phyloP scores from a whole-genome alignment of 2,888 invertebrate genomes.

The Microplitis manilae region DNA sequence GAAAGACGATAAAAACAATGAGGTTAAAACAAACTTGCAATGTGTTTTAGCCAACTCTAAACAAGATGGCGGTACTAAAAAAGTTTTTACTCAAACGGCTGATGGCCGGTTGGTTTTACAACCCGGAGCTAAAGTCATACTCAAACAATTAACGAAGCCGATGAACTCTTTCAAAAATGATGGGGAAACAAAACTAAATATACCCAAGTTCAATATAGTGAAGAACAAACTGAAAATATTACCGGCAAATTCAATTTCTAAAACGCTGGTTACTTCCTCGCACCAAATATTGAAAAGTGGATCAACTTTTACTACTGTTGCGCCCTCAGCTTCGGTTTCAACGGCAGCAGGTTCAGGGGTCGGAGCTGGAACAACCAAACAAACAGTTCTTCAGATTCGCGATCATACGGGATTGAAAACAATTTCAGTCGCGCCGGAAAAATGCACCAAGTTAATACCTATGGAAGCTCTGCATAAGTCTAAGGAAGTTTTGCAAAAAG shows the following conservation, averaged over 20 bases:
- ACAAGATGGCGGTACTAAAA: neutral
- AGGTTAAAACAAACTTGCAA: neutral
- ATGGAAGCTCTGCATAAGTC: neutral
- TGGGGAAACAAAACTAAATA: neutral
- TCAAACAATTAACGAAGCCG: neutral
- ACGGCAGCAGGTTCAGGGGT: neutral
- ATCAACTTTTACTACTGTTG: neutral
- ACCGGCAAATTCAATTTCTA: neutral
- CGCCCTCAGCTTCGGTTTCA: neutral
- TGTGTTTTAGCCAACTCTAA: neutral
- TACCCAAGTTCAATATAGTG: neutral
- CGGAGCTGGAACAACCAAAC: neutral
- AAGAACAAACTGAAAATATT: constrained; percentile 19
- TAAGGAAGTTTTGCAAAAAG: neutral
- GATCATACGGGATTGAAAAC: neutral
- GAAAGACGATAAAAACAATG: neutral
- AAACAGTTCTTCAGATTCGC: neutral
- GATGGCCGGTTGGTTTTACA: neutral
- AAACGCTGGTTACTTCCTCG: neutral
- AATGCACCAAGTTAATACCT: neutral
- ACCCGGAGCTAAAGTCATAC: constrained; percentile 10
- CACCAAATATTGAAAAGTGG: neutral
- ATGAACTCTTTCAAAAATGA: neutral
- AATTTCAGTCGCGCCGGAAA: neutral
- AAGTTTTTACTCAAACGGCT: neutral